Percentiles rank a stretch among this genome's conserved stretches.
Evolutionary conservation across 2,888 invertebrate genomes (phyloP).

Genomic region (Didymodactylos carnosus): DNA sequence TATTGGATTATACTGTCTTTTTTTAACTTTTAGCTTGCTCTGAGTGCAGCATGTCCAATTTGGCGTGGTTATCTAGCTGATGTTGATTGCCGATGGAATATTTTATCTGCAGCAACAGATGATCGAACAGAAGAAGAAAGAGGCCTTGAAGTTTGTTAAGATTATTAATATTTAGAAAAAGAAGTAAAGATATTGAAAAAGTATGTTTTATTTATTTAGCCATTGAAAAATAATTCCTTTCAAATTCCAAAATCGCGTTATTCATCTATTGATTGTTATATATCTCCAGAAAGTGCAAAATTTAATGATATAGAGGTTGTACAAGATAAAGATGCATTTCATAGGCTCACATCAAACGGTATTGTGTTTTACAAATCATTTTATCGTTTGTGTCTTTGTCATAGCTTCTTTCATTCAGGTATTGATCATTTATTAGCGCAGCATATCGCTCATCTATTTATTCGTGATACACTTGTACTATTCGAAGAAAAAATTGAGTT

Average conservation of each 20-base stretch:
- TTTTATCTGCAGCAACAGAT: constrained; percentile 84
- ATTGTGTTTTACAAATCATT: background rate
- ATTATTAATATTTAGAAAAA: background rate
- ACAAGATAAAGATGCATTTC: constrained; percentile 61
- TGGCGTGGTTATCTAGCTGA: constrained; percentile 81
- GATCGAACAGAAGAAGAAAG: constrained; percentile 78
- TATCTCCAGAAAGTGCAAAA: constrained; percentile 64
- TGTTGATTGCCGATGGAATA: constrained; percentile 90
- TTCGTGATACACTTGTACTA: constrained; percentile 79
- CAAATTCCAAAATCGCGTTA: constrained; percentile 62
- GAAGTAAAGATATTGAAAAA: background rate
- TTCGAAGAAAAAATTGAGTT: constrained; percentile 85
- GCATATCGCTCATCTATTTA: constrained; percentile 92
- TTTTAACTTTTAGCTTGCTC: constrained; percentile 49
- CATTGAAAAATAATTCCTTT: constrained; percentile 30
- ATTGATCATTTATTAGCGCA: constrained; percentile 78
- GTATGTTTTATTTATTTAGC: constrained; percentile 22
- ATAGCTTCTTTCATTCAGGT: constrained; percentile 33
- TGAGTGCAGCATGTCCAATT: constrained; percentile 85
- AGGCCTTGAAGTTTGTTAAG: constrained; percentile 40
- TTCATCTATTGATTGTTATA: constrained; percentile 87
- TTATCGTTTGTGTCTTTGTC: no score
- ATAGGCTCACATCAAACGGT: constrained; percentile 57
- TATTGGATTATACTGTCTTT: background rate
- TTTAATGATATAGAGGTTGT: constrained; percentile 82